A percentile compares a stretch with the other conserved stretches of the same genome.
Evolutionary conservation across 2,797 vertebrate species (phyloP).

Genomic region (Carcharodon carcharias): DNA sequence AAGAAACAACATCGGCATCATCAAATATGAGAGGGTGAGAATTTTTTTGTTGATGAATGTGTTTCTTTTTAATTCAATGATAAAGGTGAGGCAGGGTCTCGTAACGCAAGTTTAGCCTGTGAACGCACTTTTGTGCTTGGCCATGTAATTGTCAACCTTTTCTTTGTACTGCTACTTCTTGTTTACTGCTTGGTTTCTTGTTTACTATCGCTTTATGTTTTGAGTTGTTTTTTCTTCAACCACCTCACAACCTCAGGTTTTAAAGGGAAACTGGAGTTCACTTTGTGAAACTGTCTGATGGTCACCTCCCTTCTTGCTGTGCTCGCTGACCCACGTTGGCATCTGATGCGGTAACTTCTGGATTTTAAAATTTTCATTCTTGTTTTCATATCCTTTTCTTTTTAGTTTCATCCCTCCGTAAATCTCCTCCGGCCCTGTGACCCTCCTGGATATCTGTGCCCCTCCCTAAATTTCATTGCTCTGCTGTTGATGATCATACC

Average conservation of each 20-base stretch:
- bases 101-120: not conserved
- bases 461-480: not conserved
- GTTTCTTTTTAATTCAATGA: not conserved
- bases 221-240: not conserved
- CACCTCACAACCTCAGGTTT: not conserved
- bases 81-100: not conserved
- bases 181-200: not conserved
- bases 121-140: not conserved
- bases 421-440: not conserved
- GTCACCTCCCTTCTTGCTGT: not conserved
- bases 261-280: not conserved
- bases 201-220: not conserved
- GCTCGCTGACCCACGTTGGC: not conserved
- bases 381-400: not conserved
- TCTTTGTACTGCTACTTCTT: not conserved
- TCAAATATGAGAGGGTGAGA: not conserved
- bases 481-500: not conserved
- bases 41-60: not conserved
- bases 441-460: not conserved
- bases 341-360: not conserved
- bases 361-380: not conserved
- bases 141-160: not conserved
- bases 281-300: not conserved
- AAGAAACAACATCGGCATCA: not conserved
- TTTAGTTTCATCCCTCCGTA: not conserved